Evolutionary conservation across 1,140 invertebrate genomes (phyloP).

Genomic region (Drosophila lacteicornis): DNA sequence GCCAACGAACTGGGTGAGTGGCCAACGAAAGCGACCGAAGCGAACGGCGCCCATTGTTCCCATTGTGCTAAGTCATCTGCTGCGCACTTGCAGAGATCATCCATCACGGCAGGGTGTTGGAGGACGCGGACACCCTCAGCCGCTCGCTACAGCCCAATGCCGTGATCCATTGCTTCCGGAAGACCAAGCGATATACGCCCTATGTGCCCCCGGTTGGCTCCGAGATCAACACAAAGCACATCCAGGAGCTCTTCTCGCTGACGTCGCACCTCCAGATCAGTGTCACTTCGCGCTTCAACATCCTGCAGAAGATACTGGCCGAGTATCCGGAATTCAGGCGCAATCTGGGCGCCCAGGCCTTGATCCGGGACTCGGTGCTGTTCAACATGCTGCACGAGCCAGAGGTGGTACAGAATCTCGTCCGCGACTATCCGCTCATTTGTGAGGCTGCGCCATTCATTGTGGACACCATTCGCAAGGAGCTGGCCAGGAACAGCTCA

Average conservation of each 20-base stretch:
- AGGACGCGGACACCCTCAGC: constrained; percentile 55
- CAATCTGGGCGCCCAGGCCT: constrained; percentile 78
- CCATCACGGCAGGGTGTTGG: constrained; percentile 65
- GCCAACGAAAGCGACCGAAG: neutral
- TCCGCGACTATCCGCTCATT: constrained; percentile 77
- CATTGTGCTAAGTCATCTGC: constrained; percentile 59
- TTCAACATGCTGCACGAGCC: constrained; percentile 77
- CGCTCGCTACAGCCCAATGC: constrained; percentile 62
- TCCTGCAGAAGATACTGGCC: constrained; percentile 75
- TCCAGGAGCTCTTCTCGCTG: constrained; percentile 75
- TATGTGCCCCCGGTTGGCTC: constrained; percentile 62
- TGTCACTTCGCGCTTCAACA: constrained; percentile 76
- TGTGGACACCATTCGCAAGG: constrained; percentile 80
- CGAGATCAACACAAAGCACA: constrained; percentile 67
- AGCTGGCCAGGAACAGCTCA: constrained; percentile 70
- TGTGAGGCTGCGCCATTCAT: constrained; percentile 80
- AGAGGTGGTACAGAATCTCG: constrained; percentile 75
- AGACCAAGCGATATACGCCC: constrained; percentile 64
- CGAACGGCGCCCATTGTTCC: constrained; percentile 8
- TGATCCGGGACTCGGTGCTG: constrained; percentile 80
- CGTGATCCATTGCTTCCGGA: constrained; percentile 75
- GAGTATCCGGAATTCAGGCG: constrained; percentile 83
- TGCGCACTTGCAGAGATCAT: constrained; percentile 67
- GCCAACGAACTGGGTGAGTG: constrained; percentile 74
- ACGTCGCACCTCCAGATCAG: constrained; percentile 80